phyloP scores from a whole-genome alignment of 2,797 vertebrate genomes.

The Myiotriccus ornatus region DNA sequence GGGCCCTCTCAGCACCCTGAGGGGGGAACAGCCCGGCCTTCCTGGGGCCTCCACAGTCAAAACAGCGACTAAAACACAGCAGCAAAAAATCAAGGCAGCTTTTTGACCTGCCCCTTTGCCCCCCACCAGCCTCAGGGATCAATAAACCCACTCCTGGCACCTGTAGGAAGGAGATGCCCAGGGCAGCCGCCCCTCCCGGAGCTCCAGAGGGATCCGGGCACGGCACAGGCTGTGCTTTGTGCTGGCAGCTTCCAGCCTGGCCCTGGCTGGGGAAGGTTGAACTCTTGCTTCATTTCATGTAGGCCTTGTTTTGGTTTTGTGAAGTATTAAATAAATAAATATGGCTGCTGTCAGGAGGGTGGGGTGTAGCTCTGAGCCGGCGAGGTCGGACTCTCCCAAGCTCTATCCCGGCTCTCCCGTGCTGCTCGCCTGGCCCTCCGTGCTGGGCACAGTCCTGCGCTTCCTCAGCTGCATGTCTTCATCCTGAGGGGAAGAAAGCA shows the following conservation, averaged over 20 bases:
- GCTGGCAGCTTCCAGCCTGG: neutral
- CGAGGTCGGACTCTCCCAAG: neutral
- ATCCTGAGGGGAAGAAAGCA: slow-evolving; percentile 22
- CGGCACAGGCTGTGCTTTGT: neutral
- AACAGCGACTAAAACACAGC: neutral
- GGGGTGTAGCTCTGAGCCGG: neutral
- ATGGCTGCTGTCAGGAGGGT: neutral
- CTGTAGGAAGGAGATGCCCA: neutral
- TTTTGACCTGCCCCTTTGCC: neutral
- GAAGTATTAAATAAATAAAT: neutral
- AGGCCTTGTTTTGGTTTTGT: neutral
- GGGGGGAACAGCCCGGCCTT: fast-evolving
- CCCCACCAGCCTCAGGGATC: neutral
- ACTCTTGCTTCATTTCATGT: neutral
- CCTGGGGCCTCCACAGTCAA: neutral
- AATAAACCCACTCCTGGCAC: neutral
- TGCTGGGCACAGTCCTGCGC: neutral
- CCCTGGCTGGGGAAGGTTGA: neutral
- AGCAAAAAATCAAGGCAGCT: neutral
- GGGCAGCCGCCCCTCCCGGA: fast-evolving
- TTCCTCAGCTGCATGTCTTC: slow-evolving; percentile 42
- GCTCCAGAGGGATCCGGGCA: neutral
- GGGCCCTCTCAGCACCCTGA: neutral
- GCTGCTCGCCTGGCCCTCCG: neutral
- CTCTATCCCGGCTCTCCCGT: neutral